These are phyloP conservation scores for Antigone vipio DNA, from an alignment of 2,113 vertebrate genomes.

Conservation along the genomic window DNA sequence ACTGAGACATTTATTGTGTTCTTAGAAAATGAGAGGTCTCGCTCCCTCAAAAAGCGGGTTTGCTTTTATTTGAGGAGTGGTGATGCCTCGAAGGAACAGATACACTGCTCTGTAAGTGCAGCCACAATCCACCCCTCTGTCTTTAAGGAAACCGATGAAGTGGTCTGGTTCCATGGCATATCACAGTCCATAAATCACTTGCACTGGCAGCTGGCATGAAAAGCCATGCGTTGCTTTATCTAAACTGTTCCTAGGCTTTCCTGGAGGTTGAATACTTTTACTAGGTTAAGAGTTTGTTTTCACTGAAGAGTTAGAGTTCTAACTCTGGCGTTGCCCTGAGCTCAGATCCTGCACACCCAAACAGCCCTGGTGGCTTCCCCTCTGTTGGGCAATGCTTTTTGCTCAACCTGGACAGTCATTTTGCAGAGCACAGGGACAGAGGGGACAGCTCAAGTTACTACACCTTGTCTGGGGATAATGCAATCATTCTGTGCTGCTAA, in stretches of 20 bases:
- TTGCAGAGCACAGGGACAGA: background rate
- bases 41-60: background rate
- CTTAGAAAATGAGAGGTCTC: background rate
- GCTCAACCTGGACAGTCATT: background rate
- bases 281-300: background rate
- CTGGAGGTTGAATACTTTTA: background rate
- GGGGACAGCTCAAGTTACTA: background rate
- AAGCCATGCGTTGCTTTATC: background rate
- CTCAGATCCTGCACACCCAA: background rate
- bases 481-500: background rate
- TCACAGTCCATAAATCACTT: background rate
- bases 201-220: background rate
- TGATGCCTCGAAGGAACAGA: background rate
- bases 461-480: background rate
- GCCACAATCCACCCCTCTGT: background rate
- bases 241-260: background rate
- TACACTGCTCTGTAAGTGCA: background rate
- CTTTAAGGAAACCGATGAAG: background rate
- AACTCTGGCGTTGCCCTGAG: background rate
- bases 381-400: background rate
- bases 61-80: background rate
- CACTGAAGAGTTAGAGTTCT: background rate
- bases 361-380: background rate
- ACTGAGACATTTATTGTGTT: background rate
- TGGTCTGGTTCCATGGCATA: background rate